These are phyloP conservation scores for Pterostichus niger DNA, from an alignment of 2,888 invertebrate genomes.

Conservation along the genomic window DNA sequence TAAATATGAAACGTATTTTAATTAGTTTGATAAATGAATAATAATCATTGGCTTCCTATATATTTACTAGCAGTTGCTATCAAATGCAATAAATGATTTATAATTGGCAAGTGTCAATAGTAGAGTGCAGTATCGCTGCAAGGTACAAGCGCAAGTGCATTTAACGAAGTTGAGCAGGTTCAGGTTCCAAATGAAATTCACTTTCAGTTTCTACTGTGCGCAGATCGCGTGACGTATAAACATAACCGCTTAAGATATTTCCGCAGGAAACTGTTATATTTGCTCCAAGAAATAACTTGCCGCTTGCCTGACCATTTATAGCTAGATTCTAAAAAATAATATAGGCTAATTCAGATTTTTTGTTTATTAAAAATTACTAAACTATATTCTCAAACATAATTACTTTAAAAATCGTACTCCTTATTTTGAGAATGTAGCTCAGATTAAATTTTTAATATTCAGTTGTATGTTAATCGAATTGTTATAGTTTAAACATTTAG, in stretches of 20 bases:
- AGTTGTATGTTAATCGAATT: too few species aligned
- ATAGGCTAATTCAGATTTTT: too few species aligned
- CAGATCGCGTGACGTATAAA: conserved; percentile 37
- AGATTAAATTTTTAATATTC: too few species aligned
- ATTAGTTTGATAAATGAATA: conserved; percentile 9
- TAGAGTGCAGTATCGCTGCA: neutral
- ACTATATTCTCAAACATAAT: too few species aligned
- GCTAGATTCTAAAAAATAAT: neutral
- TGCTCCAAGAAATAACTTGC: conserved; percentile 5
- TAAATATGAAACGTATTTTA: conserved; percentile 14
- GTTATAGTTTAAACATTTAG: too few species aligned
- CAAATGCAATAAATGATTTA: neutral
- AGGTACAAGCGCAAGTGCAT: neutral
- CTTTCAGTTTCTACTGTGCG: conserved; percentile 34
- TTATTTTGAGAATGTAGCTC: too few species aligned
- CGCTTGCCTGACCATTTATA: conserved; percentile 7
- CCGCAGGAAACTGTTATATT: conserved; percentile 46
- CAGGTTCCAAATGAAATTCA: conserved; percentile 33
- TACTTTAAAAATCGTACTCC: too few species aligned
- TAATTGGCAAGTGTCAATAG: conserved; percentile 12
- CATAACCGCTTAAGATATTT: conserved; percentile 43
- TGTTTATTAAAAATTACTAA: too few species aligned
- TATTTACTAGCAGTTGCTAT: neutral
- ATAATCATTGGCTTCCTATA: neutral
- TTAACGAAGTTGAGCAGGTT: conserved; percentile 19